Evolutionary conservation across 30 jellyfish, hydroid and myxozoan species (phyloP), one percentile per base, ranked within the genome.

Genomic region (Chrysaora quinquecirrha): DNA sequence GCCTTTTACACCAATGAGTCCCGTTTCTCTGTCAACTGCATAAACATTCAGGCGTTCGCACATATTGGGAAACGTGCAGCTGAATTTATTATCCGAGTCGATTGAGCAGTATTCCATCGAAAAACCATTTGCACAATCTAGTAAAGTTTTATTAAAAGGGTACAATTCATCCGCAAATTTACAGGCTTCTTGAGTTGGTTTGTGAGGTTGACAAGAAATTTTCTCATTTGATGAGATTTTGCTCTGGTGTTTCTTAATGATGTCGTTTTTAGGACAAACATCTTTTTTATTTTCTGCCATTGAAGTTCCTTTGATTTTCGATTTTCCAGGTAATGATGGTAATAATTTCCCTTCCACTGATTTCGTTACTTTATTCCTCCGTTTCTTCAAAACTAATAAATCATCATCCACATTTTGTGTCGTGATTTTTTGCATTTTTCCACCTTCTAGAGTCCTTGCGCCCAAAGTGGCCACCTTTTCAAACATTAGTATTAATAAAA

Each of bases 181-280:
- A 46, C 97, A 88, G 2, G 97, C 88, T 29, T 61, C 85, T 0
- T 56, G 14, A 2, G 97, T 27, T 0, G 97, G 64, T 31, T 21
- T 48, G 43, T 79, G 97, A 0, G 93, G 93, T 71, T 25, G 22
- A 75, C 97, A 88, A 21, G 81, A 20, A 18, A 88, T 60, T 31
- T 76, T 65, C 6, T 58, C 76, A 1, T 66, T 73, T 16, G 18
- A n/a, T 1, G 2, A 27, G 19, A 18, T 1, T 11, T 10, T 43
- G 3, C 30, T 25, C 30, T 29, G 9, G 18, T 30, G 31, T 29
- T 54, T 82, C 33, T 34, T 35, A 16, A 33, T 23, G 11, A 49
- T 16, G 0, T 33, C 33, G 21, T 19, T n/a, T 19, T 3, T 30
- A 0, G 93, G 93, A 48, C 93, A 82, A 27, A 25, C 89, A 34